Base-by-base conservation (phyloP, 2,797 vertebrate genomes). In the Danio tinwini region DNA sequence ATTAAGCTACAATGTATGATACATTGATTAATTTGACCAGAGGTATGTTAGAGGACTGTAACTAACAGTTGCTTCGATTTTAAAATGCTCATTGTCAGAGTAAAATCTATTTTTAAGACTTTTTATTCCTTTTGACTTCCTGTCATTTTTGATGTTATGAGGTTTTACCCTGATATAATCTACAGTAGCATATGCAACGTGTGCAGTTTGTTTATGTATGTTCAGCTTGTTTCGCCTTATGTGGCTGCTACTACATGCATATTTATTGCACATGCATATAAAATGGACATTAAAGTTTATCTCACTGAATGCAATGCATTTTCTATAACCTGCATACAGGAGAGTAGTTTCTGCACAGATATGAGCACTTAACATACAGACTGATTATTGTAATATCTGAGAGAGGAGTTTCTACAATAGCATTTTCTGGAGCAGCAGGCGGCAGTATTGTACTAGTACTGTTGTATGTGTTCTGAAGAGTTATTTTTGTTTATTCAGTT, bases 251-350 rank as follows among this genome's bases (percentile, higher is more conserved):
- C 53, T 7, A 21, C 55, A 5, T 74, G 71, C 16, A 59, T 69
- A 59, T 58, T 69, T 77, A 59, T 77, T 42, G 84, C 85, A 89
- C 89, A 85, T 88, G 53, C 53, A 68, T 56, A 68, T 74, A 67
- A 69, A 81, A 75, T n/a, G 56, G 14, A 45, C n/a, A 75, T 74
- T 74, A 67, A 52, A 76, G 12, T 61, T 79, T 13, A 79, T 63
- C 19, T 39, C 40, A 55, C 59, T 63, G 39, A 71, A 62, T 78
- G 52, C 42, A 59, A 58, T 58, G 44, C 6, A 78, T 78, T 78
- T 78, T 63, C 67, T 42, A 52, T n/a, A 63, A 52, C 56, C 29
- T 50, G 53, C n/a, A 53, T n/a, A 10, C 47, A n/a, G 1, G 13
- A 40, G 59, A 21, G 76, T 56, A 50, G n/a, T 67, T 61, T 2